These are phyloP conservation scores for Rhopalosiphum maidis DNA, from an alignment of 1,140 invertebrate species.

Conservation along the genomic window DNA sequence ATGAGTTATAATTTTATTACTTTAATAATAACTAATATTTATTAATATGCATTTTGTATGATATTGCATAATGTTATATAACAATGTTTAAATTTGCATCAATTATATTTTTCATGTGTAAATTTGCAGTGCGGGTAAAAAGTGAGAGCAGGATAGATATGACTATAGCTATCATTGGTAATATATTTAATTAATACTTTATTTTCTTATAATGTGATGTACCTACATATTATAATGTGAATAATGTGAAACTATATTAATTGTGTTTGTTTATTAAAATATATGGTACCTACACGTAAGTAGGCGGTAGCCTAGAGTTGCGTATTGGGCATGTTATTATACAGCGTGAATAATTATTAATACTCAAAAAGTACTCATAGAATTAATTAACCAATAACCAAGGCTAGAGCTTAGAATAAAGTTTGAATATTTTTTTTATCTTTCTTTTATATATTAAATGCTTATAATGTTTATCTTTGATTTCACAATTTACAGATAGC, in stretches of 20 bases:
- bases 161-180: background rate
- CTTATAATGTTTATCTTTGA: background rate
- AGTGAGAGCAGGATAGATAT: background rate
- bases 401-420: background rate
- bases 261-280: background rate
- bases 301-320: background rate
- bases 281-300: background rate
- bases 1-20: background rate
- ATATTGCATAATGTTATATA: background rate
- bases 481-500: background rate
- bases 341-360: background rate
- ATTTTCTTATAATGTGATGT: background rate
- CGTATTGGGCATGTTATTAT: background rate
- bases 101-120: background rate
- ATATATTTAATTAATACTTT: background rate
- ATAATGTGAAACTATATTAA: background rate
- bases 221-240: background rate
- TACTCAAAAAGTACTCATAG: background rate
- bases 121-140: background rate
- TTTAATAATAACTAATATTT: background rate
- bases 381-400: background rate
- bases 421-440: background rate
- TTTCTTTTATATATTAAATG: background rate
- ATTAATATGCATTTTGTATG: background rate
- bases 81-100: background rate